Conservation (phyloP, 2,113 vertebrate genomes). For the Eonycteris spelaea region DNA sequence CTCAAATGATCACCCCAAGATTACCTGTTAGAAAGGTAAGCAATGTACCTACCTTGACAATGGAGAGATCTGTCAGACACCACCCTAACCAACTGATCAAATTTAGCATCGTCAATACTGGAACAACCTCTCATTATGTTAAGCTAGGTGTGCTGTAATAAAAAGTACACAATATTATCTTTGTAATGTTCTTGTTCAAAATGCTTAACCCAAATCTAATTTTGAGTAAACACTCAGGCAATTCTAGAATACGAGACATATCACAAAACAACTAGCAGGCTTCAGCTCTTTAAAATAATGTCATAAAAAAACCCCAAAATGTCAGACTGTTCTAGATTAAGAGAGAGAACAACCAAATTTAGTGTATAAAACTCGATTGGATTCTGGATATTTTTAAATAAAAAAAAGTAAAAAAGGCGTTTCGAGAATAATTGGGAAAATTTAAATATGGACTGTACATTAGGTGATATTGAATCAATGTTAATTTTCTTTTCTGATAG, state of each 20-base stretch:
- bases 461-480: neutral
- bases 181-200: conserved; percentile 7
- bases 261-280: neutral
- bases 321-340: neutral
- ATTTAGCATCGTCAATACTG: neutral
- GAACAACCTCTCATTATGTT: neutral
- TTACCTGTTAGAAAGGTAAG: neutral
- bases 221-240: neutral
- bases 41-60: neutral
- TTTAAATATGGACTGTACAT: neutral
- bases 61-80: neutral
- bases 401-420: neutral
- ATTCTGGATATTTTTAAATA: neutral
- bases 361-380: neutral
- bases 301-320: neutral
- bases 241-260: neutral
- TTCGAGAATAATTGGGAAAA: conserved; percentile 6
- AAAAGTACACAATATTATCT: neutral
- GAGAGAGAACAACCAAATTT: neutral
- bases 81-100: neutral
- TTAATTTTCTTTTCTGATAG: conserved; percentile 21
- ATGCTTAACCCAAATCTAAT: neutral
- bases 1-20: neutral
- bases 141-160: neutral
- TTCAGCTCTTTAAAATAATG: neutral